Evolutionary conservation across 2,888 invertebrate genomes (phyloP).

Genomic region (Torymus auratus): DNA sequence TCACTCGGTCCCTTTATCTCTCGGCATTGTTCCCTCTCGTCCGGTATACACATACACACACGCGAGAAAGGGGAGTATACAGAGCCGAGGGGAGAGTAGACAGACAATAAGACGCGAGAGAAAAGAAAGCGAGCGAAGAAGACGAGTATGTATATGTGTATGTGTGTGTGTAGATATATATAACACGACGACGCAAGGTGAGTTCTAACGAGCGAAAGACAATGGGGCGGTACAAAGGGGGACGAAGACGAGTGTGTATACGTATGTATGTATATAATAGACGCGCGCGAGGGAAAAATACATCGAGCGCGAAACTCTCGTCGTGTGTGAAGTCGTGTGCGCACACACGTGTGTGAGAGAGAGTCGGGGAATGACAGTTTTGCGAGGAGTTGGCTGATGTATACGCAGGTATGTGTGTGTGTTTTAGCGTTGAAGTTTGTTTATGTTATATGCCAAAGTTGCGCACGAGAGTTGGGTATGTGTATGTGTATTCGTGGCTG

Average conservation of each 20-base stretch:
- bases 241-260: background rate
- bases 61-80: background rate
- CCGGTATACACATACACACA: conserved; percentile 6
- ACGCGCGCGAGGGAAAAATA: conserved; percentile 25
- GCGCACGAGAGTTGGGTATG: too few species aligned
- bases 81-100: background rate
- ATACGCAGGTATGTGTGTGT: background rate
- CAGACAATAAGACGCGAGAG: conserved; percentile 30
- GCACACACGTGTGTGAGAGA: too few species aligned
- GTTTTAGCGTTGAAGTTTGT: background rate
- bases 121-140: conserved; percentile 20
- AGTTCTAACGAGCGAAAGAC: conserved; percentile 55
- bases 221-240: conserved; percentile 23
- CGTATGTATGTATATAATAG: background rate
- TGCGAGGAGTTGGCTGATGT: too few species aligned
- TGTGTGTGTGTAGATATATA: too few species aligned
- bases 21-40: background rate
- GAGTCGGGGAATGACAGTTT: too few species aligned
- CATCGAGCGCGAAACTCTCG: conserved; percentile 3
- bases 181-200: conserved; percentile 44
- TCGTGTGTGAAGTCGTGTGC: too few species aligned
- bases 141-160: background rate
- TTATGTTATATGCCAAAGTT: too few species aligned
- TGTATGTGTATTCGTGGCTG: too few species aligned
- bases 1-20: background rate